These are phyloP conservation scores for Oscheius sp. DNA, from an alignment of 2,888 invertebrate species.

Conservation along the genomic window DNA sequence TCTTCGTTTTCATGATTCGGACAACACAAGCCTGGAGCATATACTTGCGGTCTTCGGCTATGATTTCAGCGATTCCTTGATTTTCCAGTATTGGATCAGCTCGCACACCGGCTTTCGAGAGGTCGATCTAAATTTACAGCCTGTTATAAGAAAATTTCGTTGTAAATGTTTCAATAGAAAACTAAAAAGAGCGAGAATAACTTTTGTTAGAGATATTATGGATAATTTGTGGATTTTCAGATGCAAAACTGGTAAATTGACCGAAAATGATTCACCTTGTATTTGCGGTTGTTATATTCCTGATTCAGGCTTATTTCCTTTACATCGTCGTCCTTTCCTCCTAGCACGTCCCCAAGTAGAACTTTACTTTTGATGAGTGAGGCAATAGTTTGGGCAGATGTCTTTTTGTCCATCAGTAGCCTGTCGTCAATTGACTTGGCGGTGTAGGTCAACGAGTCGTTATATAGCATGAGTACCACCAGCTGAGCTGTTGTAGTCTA, in stretches of 20 bases:
- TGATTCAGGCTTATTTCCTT: slow-evolving; percentile 44
- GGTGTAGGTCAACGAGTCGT: too few relatives aligned
- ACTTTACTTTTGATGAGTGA: slow-evolving; percentile 77
- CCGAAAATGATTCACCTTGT: slow-evolving; percentile 83
- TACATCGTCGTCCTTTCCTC: slow-evolving; percentile 41
- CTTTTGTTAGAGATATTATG: too few relatives aligned
- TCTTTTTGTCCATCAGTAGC: slow-evolving; percentile 77
- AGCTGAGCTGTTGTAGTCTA: too few relatives aligned
- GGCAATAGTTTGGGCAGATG: slow-evolving; percentile 86
- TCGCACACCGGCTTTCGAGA: slow-evolving; percentile 92
- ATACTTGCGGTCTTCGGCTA: slow-evolving; percentile 97
- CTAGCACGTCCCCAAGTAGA: slow-evolving; percentile 41
- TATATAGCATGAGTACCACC: too few relatives aligned
- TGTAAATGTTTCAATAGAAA: too few relatives aligned
- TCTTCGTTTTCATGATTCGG: slow-evolving; percentile 93
- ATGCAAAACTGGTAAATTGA: too few relatives aligned
- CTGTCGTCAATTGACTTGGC: too few relatives aligned
- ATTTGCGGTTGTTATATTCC: slow-evolving; percentile 81
- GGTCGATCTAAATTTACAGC: slow-evolving; percentile 81
- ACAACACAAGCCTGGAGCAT: slow-evolving; percentile 86
- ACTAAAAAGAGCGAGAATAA: too few relatives aligned
- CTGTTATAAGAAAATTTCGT: slow-evolving; percentile 74
- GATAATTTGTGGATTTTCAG: too few relatives aligned
- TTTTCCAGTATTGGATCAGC: slow-evolving; percentile 95
- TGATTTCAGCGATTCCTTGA: slow-evolving; percentile 96